phyloP scores from a whole-genome alignment of 1,140 invertebrate species.

The Phenacoccus solenopsis region DNA sequence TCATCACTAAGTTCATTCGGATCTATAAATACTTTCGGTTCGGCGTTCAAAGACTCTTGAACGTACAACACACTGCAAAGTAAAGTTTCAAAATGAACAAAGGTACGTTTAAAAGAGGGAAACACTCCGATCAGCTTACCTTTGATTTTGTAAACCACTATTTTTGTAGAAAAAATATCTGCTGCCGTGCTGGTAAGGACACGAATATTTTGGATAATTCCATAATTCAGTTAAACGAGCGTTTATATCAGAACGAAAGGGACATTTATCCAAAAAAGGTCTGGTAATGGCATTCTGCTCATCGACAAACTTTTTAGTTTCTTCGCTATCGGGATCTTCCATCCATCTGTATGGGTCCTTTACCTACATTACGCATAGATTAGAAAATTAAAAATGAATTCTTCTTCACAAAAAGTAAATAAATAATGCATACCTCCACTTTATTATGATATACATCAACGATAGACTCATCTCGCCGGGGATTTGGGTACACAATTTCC shows the following conservation, averaged over 20 bases:
- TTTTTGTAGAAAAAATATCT: constrained; percentile 91
- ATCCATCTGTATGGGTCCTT: constrained; percentile 91
- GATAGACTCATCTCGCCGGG: neutral
- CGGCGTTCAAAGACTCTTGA: constrained; percentile 64
- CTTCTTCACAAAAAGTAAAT: neutral
- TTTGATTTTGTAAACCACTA: constrained; percentile 91
- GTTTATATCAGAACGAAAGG: constrained; percentile 56
- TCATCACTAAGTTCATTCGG: constrained; percentile 86
- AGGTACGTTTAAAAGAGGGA: neutral
- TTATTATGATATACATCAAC: neutral
- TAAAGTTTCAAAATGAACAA: neutral
- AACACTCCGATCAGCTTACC: constrained; percentile 42
- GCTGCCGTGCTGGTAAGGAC: constrained; percentile 66
- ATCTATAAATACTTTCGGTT: constrained; percentile 84
- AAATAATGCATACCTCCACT: neutral
- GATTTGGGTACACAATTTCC: neutral
- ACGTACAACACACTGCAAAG: constrained; percentile 77
- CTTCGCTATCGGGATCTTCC: constrained; percentile 84
- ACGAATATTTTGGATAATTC: constrained; percentile 92
- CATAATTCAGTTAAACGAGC: constrained; percentile 73
- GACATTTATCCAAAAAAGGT: constrained; percentile 70
- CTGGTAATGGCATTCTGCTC: constrained; percentile 79
- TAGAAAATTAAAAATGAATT: no score
- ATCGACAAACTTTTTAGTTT: constrained; percentile 85
- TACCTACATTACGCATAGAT: constrained; percentile 42